Base-by-base conservation (phyloP, 2,797 vertebrate genomes). In the Tragopan temminckii region DNA sequence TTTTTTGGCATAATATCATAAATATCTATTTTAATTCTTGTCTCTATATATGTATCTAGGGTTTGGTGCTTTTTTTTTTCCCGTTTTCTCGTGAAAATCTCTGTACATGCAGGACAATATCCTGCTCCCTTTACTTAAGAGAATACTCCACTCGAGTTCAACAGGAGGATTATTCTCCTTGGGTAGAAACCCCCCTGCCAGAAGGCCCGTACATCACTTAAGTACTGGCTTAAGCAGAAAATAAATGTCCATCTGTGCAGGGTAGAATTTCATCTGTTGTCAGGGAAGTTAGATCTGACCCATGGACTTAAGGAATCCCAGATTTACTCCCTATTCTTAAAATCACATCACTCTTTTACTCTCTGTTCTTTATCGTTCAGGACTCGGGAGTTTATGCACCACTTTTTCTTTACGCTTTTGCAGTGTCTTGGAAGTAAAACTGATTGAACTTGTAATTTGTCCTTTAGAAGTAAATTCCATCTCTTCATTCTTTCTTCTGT, bases 21-120 rank as follows among this genome's bases (percentile, higher is more conserved):
- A 91, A 94, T 95, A 94, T 89, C 95, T 94, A 93, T 94, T 96
- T 93, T 94, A 94, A 94, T 96, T 95, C 89, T 76, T 70, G 43
- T 80, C 85, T 93, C 66, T 94, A 2, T 83, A 59, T 84, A 61
- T 84, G 80, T 78, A 78, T 85, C 72, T 88, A 75, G 85, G 58
- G 66, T 83, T 93, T 90, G 90, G 76, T 88, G 35, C 27, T 20
- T 80, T 76, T 63, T n/a, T 61, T 70, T 75, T 57, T 53, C 8
- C 18, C 10, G 42, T 92, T 80, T 75, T 35, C 63, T 84, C 19
- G 14, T 66, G 87, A 88, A 94, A 95, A 85, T 96, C 62, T 64
- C 70, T 84, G 57, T 88, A 72, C 38, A 74, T 92, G 55, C 50
- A 84, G 74, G 91, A 88, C 74, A 90, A 75, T 90, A 84, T 96